Percentiles rank a stretch among this genome's conserved stretches.
phyloP scores from a whole-genome alignment of 2,113 vertebrate genomes.

The Stegastes partitus region DNA sequence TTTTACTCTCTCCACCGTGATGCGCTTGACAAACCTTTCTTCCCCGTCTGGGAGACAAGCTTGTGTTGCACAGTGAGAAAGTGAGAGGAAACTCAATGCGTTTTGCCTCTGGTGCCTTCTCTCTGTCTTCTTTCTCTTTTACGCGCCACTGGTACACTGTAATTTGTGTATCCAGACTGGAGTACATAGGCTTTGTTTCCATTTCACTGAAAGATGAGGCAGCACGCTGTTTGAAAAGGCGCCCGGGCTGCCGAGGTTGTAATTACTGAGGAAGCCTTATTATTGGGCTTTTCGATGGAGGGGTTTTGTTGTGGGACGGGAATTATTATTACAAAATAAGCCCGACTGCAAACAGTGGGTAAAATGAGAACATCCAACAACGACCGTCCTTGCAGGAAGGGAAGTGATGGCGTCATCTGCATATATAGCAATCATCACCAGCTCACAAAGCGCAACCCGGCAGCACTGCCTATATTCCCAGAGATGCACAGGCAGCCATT shows the following conservation, averaged over 20 bases:
- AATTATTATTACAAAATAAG: slow-evolving; percentile 61
- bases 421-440: slow-evolving; percentile 36
- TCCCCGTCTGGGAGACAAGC: slow-evolving; percentile 68
- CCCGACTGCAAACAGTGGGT: slow-evolving; percentile 23
- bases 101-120: slow-evolving; percentile 69
- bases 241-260: slow-evolving; percentile 48
- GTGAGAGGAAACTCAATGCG: slow-evolving; percentile 69
- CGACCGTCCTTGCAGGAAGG: slow-evolving; percentile 1
- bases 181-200: slow-evolving; percentile 65
- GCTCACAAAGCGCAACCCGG: slow-evolving; percentile 24
- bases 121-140: slow-evolving; percentile 62
- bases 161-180: slow-evolving; percentile 68
- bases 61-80: slow-evolving; percentile 70
- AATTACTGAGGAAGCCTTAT: slow-evolving; percentile 62
- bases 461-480: slow-evolving; percentile 27
- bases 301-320: slow-evolving; percentile 24
- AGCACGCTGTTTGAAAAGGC: slow-evolving; percentile 58
- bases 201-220: slow-evolving; percentile 57
- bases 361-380: slow-evolving; percentile 29
- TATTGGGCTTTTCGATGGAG: slow-evolving; percentile 32
- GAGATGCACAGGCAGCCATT: slow-evolving; percentile 60
- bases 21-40: slow-evolving; percentile 77
- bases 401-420: slow-evolving; percentile 43
- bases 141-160: slow-evolving; percentile 54
- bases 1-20: slow-evolving; percentile 66